Base-by-base conservation (phyloP, 2,888 invertebrate genomes). In the Rhagonycha lutea region DNA sequence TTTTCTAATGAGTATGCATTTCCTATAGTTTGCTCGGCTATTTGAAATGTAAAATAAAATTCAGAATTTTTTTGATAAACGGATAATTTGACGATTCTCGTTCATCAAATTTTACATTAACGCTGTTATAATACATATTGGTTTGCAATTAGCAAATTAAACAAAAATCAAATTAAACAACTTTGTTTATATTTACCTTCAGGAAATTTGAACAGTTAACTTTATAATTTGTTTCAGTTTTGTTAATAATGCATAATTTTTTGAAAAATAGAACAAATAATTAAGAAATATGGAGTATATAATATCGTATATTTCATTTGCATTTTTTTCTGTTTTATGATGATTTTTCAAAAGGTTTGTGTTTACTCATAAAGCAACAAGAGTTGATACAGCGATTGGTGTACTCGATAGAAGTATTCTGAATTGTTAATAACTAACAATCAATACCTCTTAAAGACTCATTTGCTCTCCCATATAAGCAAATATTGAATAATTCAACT, bases 401-500 rank as follows among this genome's bases (percentile, higher is more conserved):
- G 71, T 75, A 76, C 81, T 79, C 72, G 78, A 76, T 71, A 78
- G 79, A 80, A 81, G 80, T 82, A 79, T 77, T 73, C 78, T 80
- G 81, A 80, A 81, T 82, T 81, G 81, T 79, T 82, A 82, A 82
- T 82, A 83, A 82, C 82, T 76, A 78, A 80, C 82, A 83, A 83
- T 83, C 83, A 80, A 83, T 83, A 83, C 80, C 83, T 18, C 18
- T 83, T 83, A 78, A 77, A 74, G 82, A 83, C 81, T 81, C 79
- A 80, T 83, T 82, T 83, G 82, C 83, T 80, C 80, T 80, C 81
- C 81, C 77, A 80, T 83, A 81, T 82, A 81, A 81, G 83, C 83
- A 83, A 83, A 83, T 83, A 83, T 83, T 80, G 80, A 79, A 26
- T 61, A 68, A 47, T 73, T 73, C n/a, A 67, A 65, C 28, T 61